Conservation (phyloP, 30 jellyfish, hydroid and myxozoan species). For the Aurelia sp. region DNA sequence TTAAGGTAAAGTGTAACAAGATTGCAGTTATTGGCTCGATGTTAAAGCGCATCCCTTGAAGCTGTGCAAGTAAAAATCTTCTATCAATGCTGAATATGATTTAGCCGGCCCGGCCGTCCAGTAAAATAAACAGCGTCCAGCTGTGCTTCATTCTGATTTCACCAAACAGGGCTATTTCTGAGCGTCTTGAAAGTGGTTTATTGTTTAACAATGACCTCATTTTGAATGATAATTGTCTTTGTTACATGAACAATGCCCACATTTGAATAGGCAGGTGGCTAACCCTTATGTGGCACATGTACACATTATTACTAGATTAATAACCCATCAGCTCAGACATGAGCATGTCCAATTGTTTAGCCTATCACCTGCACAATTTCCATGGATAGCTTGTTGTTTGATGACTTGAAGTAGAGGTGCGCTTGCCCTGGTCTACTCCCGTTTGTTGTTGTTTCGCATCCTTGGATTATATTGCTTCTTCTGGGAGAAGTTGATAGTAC, state of each 20-base stretch:
- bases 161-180: conserved; percentile 15
- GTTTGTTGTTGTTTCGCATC: conserved; percentile 18
- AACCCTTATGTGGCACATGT: conserved; percentile 74
- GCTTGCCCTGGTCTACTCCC: conserved; percentile 11
- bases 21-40: too few species aligned
- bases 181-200: conserved; percentile 40
- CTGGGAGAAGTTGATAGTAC: background rate
- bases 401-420: conserved; percentile 30
- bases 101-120: background rate
- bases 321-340: conserved; percentile 75
- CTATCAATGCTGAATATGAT: background rate
- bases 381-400: conserved; percentile 54
- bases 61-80: too few species aligned
- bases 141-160: conserved; percentile 42
- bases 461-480: background rate
- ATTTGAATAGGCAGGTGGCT: conserved; percentile 75
- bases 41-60: too few species aligned
- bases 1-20: too few species aligned
- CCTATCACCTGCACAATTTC: conserved; percentile 69
- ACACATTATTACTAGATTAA: conserved; percentile 76
- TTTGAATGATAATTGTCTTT: conserved; percentile 70
- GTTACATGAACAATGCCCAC: conserved; percentile 57
- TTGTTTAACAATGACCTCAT: conserved; percentile 59
- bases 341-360: conserved; percentile 65
- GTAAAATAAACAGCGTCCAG: conserved; percentile 39